These are phyloP conservation scores for Priocnemis perturbator DNA, from an alignment of 2,888 invertebrate species.

Conservation along the genomic window DNA sequence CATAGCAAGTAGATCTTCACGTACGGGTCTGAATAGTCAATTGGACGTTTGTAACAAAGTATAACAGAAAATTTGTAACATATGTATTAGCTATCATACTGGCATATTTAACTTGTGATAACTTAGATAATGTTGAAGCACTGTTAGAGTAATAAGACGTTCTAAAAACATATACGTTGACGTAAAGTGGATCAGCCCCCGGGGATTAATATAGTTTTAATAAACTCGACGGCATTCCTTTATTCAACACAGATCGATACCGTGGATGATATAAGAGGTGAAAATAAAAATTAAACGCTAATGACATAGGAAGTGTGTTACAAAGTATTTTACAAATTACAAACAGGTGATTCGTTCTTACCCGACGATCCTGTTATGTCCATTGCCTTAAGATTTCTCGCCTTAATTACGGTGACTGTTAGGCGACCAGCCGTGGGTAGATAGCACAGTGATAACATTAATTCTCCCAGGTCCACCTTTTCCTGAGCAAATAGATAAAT, in stretches of 20 bases:
- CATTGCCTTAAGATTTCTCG: constrained; percentile 93
- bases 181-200: too few relatives aligned
- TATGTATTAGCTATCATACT: too few relatives aligned
- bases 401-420: constrained; percentile 93
- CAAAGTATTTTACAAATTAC: too few relatives aligned
- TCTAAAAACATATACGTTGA: too few relatives aligned
- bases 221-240: too few relatives aligned
- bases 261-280: too few relatives aligned
- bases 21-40: constrained; percentile 86
- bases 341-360: constrained; percentile 69
- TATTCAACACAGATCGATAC: too few relatives aligned
- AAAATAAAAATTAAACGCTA: not conserved
- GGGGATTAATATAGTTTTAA: too few relatives aligned
- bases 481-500: constrained; percentile 77
- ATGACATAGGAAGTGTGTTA: not conserved
- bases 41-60: constrained; percentile 7
- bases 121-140: too few relatives aligned
- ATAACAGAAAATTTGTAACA: too few relatives aligned
- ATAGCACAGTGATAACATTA: constrained; percentile 94
- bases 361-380: constrained; percentile 96
- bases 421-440: constrained; percentile 93
- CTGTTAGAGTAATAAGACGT: too few relatives aligned
- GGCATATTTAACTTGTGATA: too few relatives aligned
- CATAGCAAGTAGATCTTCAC: constrained; percentile 93
- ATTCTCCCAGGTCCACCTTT: constrained; percentile 91